These are phyloP conservation scores for Phrynocephalus vlangalii DNA, from an alignment of 2,797 vertebrate genomes.

Conservation along the genomic window DNA sequence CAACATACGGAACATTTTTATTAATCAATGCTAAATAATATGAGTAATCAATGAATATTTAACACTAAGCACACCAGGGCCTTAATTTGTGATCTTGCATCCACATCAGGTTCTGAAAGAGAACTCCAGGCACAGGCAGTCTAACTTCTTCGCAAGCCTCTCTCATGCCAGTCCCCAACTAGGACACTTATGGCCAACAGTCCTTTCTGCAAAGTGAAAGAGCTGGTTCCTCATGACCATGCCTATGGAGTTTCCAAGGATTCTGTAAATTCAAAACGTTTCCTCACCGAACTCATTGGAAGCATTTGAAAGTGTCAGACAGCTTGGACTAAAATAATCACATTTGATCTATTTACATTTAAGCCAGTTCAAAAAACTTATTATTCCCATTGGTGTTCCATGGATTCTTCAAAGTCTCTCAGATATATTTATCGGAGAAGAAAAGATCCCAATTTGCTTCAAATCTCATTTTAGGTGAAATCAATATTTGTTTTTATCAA, in stretches of 20 bases:
- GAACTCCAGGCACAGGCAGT: no score
- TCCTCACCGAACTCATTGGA: neutral
- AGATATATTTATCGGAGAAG: neutral
- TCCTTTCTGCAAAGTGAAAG: neutral
- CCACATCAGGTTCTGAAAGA: no score
- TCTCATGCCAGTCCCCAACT: no score
- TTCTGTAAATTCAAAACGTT: neutral
- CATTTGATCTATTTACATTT: neutral
- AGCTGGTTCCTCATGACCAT: neutral
- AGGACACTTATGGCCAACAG: no score
- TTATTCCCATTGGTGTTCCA: neutral
- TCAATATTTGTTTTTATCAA: neutral
- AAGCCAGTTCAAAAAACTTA: neutral
- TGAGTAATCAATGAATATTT: no score
- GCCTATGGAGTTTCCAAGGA: neutral
- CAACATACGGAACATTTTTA: no score
- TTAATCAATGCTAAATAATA: no score
- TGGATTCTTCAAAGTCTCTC: neutral
- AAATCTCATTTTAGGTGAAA: neutral
- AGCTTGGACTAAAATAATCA: neutral
- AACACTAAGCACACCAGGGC: no score
- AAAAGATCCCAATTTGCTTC: neutral
- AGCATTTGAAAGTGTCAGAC: neutral
- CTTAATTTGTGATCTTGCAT: no score
- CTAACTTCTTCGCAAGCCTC: no score